Conservation (phyloP, 2,113 vertebrate genomes). For the Podocnemis expansa region DNA sequence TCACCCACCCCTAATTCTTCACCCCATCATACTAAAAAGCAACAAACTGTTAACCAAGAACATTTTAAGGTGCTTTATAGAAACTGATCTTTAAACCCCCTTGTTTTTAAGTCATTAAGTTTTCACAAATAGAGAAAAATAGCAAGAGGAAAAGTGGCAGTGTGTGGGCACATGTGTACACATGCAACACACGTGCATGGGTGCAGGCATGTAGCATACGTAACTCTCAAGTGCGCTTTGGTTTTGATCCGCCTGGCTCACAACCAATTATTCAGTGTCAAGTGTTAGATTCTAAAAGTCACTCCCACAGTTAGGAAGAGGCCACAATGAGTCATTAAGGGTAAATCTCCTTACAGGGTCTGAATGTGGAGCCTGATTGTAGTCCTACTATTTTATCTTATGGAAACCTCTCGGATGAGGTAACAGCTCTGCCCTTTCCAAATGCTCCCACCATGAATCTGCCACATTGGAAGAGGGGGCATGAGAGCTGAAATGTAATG, state of each 20-base stretch:
- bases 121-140: background rate
- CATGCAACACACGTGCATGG: fast-evolving
- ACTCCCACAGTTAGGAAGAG: background rate
- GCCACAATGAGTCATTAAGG: background rate
- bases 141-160: background rate
- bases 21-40: background rate
- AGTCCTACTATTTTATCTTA: background rate
- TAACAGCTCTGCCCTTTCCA: background rate
- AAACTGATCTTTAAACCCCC: background rate
- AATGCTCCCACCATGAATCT: no score
- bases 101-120: background rate
- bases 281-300: background rate
- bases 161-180: fast-evolving
- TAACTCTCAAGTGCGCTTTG: background rate
- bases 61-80: background rate
- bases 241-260: background rate
- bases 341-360: background rate
- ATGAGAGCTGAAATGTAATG: background rate
- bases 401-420: background rate
- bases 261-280: background rate
- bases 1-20: background rate
- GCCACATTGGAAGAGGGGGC: background rate
- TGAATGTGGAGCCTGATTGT: background rate
- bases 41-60: background rate
- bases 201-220: background rate